Percentiles rank a stretch among this genome's conserved stretches.
These are phyloP conservation scores for Menura novaehollandiae DNA, from an alignment of 2,113 vertebrate genomes.

Conservation along the genomic window DNA sequence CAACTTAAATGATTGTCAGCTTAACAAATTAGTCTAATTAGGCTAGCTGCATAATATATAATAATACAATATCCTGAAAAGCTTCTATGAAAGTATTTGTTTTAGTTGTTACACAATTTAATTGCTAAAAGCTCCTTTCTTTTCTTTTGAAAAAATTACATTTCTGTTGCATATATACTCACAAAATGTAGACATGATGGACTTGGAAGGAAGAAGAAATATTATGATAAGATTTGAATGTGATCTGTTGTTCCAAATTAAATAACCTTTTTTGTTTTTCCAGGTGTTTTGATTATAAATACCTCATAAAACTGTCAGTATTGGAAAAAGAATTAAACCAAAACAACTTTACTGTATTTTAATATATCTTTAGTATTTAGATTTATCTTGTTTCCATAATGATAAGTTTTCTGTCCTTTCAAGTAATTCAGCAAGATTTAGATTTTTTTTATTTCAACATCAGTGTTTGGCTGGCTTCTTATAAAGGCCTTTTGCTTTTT, in stretches of 20 bases:
- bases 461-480: not conserved
- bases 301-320: conserved; percentile 21
- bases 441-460: not conserved
- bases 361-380: conserved; percentile 38
- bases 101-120: not conserved
- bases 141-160: not conserved
- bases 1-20: not conserved
- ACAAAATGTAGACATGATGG: not conserved
- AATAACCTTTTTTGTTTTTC: not conserved
- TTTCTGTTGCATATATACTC: not conserved
- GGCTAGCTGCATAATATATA: not conserved
- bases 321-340: conserved; percentile 19
- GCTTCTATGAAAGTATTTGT: not conserved
- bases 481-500: not conserved
- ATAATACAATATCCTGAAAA: not conserved
- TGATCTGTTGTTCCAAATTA: conserved; percentile 14
- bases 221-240: not conserved
- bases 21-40: conserved; percentile 32
- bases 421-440: conserved; percentile 13
- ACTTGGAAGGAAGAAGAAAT: not conserved
- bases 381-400: conserved; percentile 19
- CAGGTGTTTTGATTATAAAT: not conserved
- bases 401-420: not conserved
- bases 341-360: conserved; percentile 16
- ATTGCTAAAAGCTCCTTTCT: conserved; percentile 8